Evolutionary conservation across 2,797 vertebrate species (phyloP), one percentile per base, ranked within the genome.

Genomic region (Valencia hispanica): DNA sequence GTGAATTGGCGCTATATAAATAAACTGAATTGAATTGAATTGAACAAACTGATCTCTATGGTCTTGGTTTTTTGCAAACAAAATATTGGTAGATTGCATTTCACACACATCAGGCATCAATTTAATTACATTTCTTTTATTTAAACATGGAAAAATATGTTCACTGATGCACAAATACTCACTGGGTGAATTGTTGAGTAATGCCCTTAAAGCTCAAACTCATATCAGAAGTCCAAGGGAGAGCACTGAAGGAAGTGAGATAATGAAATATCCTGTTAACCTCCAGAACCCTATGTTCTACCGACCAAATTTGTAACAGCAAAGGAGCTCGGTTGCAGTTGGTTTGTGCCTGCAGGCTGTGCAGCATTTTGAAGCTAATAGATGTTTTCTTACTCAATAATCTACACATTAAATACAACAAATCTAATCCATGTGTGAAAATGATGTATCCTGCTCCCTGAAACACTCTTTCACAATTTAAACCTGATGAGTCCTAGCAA

Each of bases 241-340:
- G 74, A 79, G 71, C 72, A 75, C 59, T 70, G 70, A 74, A 77
- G 84, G 79, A 90, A 87, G 89, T 87, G 79, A 87, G 85, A 92
- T 84, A 81, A 89, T 59, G 84, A 45, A 81, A 85, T 86, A 85
- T 88, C 75, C 79, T 51, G 78, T 85, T 66, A 84, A 82, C 79
- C 87, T 90, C 78, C 72, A 82, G 84, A 86, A 82, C 75, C 81
- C 81, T 50, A 80, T 79, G 70, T 81, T 63, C 74, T 80, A 78
- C 15, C 5, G 70, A 84, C 68, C 57, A 66, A 79, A 84, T 84
- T 79, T 81, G 85, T 91, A 91, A 79, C 90, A 79, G 86, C 90
- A 87, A 86, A 73, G 84, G 91, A 84, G 79, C 61, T 82, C 0
- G 6, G 53, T 47, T 78, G 61, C 34, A 75, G 63, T 79, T 65